These are phyloP conservation scores for Coturnix japonica DNA, from an alignment of 2,113 vertebrate species.

Conservation along the genomic window DNA sequence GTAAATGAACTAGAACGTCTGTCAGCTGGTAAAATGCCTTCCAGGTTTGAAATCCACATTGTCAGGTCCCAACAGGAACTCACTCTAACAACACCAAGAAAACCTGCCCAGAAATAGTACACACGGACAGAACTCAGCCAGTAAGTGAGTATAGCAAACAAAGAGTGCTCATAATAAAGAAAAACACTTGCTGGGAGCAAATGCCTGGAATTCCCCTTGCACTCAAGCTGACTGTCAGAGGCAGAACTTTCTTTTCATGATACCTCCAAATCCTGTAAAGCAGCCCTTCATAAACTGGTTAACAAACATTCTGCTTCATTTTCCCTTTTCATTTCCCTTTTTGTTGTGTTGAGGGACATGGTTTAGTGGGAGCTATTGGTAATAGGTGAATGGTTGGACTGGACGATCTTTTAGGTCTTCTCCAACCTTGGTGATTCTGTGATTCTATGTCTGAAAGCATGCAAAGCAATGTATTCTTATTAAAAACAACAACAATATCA, in stretches of 20 bases:
- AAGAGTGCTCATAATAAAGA: not conserved
- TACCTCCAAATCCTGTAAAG: not conserved
- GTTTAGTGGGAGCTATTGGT: no score
- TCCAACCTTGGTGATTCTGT: no score
- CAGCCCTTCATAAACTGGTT: not conserved
- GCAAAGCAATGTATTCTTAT: not conserved
- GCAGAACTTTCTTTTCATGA: not conserved
- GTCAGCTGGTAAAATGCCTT: not conserved
- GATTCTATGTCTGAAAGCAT: not conserved
- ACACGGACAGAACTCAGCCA: not conserved
- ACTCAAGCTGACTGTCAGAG: not conserved
- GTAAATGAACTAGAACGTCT: not conserved
- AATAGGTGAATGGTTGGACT: no score
- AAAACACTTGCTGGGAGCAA: not conserved
- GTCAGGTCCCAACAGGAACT: not conserved
- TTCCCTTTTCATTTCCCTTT: not conserved
- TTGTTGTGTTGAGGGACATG: no score
- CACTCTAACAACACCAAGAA: not conserved
- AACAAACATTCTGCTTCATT: not conserved
- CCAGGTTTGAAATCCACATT: not conserved
- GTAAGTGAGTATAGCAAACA: not conserved
- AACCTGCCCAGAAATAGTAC: not conserved
- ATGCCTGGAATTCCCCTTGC: constrained; percentile 18
- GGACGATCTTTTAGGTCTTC: no score
- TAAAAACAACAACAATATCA: not conserved